phyloP scores from a whole-genome alignment of 2,113 vertebrate genomes.

The Hymenochirus boettgeri region DNA sequence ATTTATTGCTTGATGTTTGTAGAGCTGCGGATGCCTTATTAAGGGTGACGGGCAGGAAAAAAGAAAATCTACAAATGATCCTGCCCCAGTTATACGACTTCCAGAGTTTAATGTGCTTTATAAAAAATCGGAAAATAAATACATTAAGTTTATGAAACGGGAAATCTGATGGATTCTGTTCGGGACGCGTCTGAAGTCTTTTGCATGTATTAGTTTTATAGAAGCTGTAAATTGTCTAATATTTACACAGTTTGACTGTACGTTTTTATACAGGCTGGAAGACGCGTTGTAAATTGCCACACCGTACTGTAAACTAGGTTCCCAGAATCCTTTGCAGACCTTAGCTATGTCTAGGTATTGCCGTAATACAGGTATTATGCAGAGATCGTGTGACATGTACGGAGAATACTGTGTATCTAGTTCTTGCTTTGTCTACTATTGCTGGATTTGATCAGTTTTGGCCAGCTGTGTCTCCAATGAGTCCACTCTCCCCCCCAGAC shows the following conservation, averaged over 20 bases:
- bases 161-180: conserved; percentile 8
- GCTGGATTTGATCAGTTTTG: too few species aligned
- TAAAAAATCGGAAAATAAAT: conserved; percentile 34
- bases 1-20: conserved; percentile 1
- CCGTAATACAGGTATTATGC: too few species aligned
- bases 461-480: too few species aligned
- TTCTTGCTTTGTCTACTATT: too few species aligned
- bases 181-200: neutral
- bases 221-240: neutral
- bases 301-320: too few species aligned
- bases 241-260: neutral
- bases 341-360: too few species aligned
- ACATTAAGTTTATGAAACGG: conserved; percentile 1
- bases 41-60: neutral
- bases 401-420: too few species aligned
- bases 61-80: too few species aligned
- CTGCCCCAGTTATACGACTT: conserved; percentile 1
- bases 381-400: too few species aligned
- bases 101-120: conserved; percentile 8
- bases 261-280: neutral
- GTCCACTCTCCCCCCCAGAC: too few species aligned
- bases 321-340: too few species aligned
- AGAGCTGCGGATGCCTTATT: conserved; percentile 1
- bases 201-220: neutral
- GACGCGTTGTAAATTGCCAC: too few species aligned